Evolutionary conservation across 2,888 invertebrate species (phyloP), one percentile per base, ranked within the genome.

Genomic region (Hirtodrosophila histrioides): DNA sequence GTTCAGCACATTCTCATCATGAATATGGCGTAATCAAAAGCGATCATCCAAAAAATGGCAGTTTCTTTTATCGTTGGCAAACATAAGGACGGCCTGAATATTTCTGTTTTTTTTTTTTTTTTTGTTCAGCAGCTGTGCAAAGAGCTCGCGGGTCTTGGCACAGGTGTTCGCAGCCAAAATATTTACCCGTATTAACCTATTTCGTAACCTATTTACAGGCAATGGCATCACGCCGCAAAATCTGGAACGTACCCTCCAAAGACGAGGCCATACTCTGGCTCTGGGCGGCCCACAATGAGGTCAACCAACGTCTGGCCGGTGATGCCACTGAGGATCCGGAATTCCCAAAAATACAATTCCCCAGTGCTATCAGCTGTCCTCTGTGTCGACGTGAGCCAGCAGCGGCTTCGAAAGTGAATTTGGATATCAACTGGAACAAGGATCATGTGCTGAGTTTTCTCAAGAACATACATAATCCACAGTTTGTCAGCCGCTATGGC

Each of bases 261-360:
- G 94, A 96, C 58, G 96, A 97, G 65, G 94, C 95, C 11, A 94
- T 98, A 0, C 91, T 98, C 39, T 99, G 98, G 98, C 92, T 99
- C 24, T 99, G 99, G 99, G 93, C 93, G 82, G 96, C 97, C 0
- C 99, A 99, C 90, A 99, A 99, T 91, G 95, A 95, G 91, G 99
- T 97, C 0, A 99, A 99, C 91, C 92, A 95, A 72, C 94, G 99
- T 75, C 92, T 99, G 27, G 94, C 96, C 23, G 96, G 97, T 0
- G 97, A 98, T 90, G 73, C 92, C 3, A 96, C 97, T 1, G 98
- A 99, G 92, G 99, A 99, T 92, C 97, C 98, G 0, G 91, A 93
- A 54, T 95, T 95, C 91, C 97, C 96, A 0, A 99, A 99, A 92
- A 92, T 95, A 60, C 97, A 97, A 91, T 99, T 97, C 90, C 99